A percentile compares a stretch with the other conserved stretches of the same genome.
Conservation (phyloP, 2,888 invertebrate genomes). For the Pristionchus japonicus region DNA sequence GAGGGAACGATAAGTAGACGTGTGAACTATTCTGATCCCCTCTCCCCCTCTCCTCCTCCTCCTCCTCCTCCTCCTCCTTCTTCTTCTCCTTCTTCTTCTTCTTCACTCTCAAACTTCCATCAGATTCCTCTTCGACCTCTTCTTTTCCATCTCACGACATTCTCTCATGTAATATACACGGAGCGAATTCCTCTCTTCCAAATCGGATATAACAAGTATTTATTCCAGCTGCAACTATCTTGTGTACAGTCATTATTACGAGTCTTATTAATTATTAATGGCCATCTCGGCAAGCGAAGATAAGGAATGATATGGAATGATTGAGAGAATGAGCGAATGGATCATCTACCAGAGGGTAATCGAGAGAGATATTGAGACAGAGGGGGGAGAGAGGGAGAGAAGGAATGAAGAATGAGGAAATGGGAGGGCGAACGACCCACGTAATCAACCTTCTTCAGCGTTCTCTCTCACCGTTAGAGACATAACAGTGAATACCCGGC, state of each 20-base stretch:
- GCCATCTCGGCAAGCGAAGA: background rate
- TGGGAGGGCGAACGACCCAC: background rate
- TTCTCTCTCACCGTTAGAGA: background rate
- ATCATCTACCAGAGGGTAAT: background rate
- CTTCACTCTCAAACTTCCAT: no score
- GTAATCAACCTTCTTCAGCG: slow-evolving; percentile 28
- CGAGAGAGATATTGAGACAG: background rate
- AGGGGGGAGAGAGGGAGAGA: background rate
- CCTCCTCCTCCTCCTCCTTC: no score
- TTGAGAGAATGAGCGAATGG: slow-evolving; percentile 4
- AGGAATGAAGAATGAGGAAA: background rate
- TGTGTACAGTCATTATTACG: background rate
- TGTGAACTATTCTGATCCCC: slow-evolving; percentile 33
- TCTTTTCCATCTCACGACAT: slow-evolving; percentile 20
- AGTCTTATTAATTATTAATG: slow-evolving; percentile 33
- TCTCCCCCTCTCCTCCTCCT: no score
- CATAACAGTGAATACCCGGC: slow-evolving; percentile 11
- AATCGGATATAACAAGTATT: background rate
- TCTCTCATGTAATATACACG: background rate
- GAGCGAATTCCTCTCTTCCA: background rate
- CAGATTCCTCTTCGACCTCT: background rate
- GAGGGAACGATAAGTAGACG: background rate
- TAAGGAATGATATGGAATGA: slow-evolving; percentile 22
- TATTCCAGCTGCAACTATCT: background rate
- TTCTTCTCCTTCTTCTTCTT: slow-evolving; percentile 11